Evolutionary conservation across 2,888 invertebrate genomes (phyloP), one percentile per base, ranked within the genome.

Genomic region (Pammene fasciana): DNA sequence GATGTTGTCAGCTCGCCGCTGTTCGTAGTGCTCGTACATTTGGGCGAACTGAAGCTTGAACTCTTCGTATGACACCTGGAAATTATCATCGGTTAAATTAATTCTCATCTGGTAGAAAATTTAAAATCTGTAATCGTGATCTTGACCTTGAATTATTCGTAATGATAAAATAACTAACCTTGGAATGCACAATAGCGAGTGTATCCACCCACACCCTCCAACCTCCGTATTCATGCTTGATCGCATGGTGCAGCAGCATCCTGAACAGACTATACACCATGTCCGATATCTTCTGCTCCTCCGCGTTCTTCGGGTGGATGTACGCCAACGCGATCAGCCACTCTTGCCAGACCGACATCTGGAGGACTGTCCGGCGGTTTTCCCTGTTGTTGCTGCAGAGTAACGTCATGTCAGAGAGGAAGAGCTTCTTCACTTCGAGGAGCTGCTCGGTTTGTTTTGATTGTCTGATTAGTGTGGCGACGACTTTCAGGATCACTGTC

Each of bases 181-280:
- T 99, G 0, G 99, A 99, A 91, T 99, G 99, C 1, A 99, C 98
- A 80, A 99, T 99, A 54, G 99, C 99, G 71, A 99, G 89, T 0
- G 99, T 99, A 85, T 99, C 99, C 6, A 99, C 99, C 99, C 99
- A 99, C 16, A 99, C 99, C 72, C 99, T 93, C 99, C 99, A 99
- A 14, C 99, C 99, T 6, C 99, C 99, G 82, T 99, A 99, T 88
- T 99, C 99, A 81, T 98, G 98, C 85, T 99, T 99, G 77, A 99
- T 98, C 50, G 99, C 99, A 88, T 99, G 99, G 86, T 99, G 99
- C 55, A 99, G 92, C 72, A 99, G 93, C 97, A 99, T 99, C 14
- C 98, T 95, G 92, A 99, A 99, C 76, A 99, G 92, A 0, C 98
- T 97, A 89, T 99, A 99, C 48, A 99, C 99, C 97, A 99, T 98